Conservation (phyloP, 1,140 invertebrate species). For the Cephus cinctus region DNA sequence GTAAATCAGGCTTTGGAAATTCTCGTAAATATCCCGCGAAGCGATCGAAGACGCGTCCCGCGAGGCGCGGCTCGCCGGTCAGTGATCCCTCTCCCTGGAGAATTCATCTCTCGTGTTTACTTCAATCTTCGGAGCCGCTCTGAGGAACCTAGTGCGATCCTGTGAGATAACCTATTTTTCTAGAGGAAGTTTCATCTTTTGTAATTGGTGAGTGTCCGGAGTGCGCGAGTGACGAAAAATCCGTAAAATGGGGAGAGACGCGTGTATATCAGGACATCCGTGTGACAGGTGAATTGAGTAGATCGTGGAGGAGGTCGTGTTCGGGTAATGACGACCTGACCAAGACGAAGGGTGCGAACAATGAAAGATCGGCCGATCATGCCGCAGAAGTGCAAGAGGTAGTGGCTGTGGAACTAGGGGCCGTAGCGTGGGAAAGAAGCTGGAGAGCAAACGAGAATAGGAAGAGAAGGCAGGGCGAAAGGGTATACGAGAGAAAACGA, state of each 20-base stretch:
- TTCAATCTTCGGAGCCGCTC: too few species aligned
- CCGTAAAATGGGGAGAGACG: too few species aligned
- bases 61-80: constrained; percentile 53
- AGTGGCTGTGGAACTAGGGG: constrained; percentile 19
- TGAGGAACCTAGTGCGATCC: too few species aligned
- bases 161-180: too few species aligned
- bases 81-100: constrained; percentile 40
- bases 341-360: constrained; percentile 4
- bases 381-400: constrained; percentile 48
- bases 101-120: constrained; percentile 30
- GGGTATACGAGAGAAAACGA: constrained; percentile 10
- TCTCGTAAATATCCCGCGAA: too few species aligned
- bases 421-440: constrained; percentile 11
- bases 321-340: constrained; percentile 16
- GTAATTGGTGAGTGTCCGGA: too few species aligned
- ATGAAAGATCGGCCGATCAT: constrained; percentile 31
- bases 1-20: too few species aligned
- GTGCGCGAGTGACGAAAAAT: too few species aligned
- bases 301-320: background rate
- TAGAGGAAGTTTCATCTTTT: too few species aligned
- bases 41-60: constrained; percentile 50
- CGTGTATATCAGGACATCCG: too few species aligned
- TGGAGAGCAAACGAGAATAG: constrained; percentile 3
- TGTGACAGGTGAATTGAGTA: too few species aligned
- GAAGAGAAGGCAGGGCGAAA: constrained; percentile 6